Evolutionary conservation across 2,113 vertebrate species (phyloP).

Genomic region (Danionella cerebrum): DNA sequence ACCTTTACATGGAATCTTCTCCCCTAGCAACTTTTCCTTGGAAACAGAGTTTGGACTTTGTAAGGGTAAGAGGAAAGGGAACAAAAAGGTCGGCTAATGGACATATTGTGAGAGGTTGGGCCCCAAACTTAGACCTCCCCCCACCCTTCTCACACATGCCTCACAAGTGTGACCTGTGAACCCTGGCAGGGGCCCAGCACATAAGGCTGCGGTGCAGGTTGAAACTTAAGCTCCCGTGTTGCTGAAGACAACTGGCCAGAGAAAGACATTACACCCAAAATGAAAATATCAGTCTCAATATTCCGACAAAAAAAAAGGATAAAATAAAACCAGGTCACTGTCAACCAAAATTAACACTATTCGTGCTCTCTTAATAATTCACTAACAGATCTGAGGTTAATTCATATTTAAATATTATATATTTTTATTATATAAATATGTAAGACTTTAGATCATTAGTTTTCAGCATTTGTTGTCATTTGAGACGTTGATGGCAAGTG

Average conservation of each 20-base stretch:
- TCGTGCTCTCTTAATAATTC: no score
- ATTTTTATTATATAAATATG: no score
- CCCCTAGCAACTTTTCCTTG: slow-evolving; percentile 25
- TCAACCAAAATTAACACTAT: no score
- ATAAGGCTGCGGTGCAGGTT: slow-evolving; percentile 17
- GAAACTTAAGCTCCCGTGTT: slow-evolving; percentile 45
- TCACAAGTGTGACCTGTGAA: slow-evolving; percentile 39
- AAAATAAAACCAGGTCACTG: no score
- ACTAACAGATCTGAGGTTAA: no score
- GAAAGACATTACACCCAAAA: no score
- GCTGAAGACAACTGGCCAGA: slow-evolving; percentile 34
- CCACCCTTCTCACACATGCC: slow-evolving; percentile 28
- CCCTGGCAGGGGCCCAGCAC: slow-evolving; percentile 33
- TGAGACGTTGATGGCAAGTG: no score
- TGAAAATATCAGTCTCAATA: no score
- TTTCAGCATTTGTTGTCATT: no score
- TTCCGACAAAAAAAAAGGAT: no score
- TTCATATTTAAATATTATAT: no score
- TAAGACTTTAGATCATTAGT: no score
- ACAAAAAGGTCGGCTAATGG: slow-evolving; percentile 34
- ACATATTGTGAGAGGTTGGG: slow-evolving; percentile 31
- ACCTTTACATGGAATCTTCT: slow-evolving; percentile 4
- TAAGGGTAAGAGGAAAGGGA: slow-evolving; percentile 16
- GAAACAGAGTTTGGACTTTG: slow-evolving; percentile 29
- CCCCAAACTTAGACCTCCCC: slow-evolving; percentile 13